Conservation (phyloP, 2,797 vertebrate species). For the Takifugu ocellatus region DNA sequence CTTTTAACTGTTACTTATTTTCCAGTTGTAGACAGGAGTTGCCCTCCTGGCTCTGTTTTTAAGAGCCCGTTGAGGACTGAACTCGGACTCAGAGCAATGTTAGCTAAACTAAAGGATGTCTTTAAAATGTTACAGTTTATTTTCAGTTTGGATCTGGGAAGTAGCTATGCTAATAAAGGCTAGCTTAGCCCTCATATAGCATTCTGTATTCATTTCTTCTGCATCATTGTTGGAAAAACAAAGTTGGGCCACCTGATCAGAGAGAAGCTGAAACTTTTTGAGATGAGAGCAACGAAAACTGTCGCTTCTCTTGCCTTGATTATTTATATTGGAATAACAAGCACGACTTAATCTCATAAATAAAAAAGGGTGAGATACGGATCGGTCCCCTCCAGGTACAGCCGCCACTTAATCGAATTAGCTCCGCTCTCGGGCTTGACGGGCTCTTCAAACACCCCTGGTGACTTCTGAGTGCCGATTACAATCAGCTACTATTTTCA, state of each 20-base stretch:
- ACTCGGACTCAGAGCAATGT: conserved; percentile 1
- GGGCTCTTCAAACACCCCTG: conserved; percentile 80
- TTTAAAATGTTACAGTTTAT: conserved; percentile 2
- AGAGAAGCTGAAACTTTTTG: conserved; percentile 59
- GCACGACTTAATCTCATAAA: conserved; percentile 78
- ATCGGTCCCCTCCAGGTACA: conserved; percentile 80
- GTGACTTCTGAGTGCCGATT: conserved; percentile 82
- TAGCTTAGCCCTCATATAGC: conserved; percentile 34
- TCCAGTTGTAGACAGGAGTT: conserved; percentile 47
- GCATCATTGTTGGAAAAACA: conserved; percentile 45
- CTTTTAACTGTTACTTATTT: conserved; percentile 58
- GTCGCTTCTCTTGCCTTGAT: conserved; percentile 73
- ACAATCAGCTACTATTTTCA: conserved; percentile 81
- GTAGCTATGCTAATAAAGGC: conserved; percentile 36
- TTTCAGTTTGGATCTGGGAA: conserved; percentile 12
- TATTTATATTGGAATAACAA: conserved; percentile 80
- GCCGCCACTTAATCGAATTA: conserved; percentile 81
- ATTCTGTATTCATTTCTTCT: not conserved
- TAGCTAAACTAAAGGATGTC: conserved; percentile 21
- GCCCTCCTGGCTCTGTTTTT: conserved; percentile 30
- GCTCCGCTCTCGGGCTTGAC: conserved; percentile 74
- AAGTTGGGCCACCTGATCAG: conserved; percentile 48
- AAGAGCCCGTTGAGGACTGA: conserved; percentile 20
- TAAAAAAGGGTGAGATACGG: conserved; percentile 75
- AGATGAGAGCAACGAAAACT: conserved; percentile 65